Evolutionary conservation across 2,888 invertebrate genomes (phyloP), one percentile per base, ranked within the genome.

Genomic region (Drosophila atripex): DNA sequence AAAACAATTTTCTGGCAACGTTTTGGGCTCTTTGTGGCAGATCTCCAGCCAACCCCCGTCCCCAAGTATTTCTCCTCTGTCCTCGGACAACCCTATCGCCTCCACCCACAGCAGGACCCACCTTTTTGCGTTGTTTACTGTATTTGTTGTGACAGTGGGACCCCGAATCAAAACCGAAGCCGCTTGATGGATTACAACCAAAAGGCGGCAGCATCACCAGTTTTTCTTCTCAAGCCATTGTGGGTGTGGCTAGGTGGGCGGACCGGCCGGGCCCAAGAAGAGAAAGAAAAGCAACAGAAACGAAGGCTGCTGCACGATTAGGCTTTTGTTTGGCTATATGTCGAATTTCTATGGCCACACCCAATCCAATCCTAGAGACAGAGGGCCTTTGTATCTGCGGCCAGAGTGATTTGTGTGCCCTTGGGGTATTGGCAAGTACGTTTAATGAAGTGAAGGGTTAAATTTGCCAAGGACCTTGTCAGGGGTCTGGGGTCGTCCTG

Each of bases 371-470:
- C 51, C 45, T 51, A 43, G 50, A 46, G 32, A 30, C 56, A 38
- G 41, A 38, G 41, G 41, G 56, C 65, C 70, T 75, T 75, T 77
- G 78, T 74, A 74, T 76, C 80, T 80, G 77, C 59, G 77, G 64
- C 69, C 73, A 75, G 77, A 77, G 78, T 86, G 86, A 84, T 83
- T 84, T 84, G 84, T 75, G 73, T 71, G 63, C 64, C 73, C 73
- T 51, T 59, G 66, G 76, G 78, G 80, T 70, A 78, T 79, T 77
- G 71, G 68, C 64, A 80, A 86, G 80, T 80, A 76, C 84, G 79
- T 84, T 86, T 86, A 85, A 84, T 85, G 86, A 85, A 85, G 84
- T 86, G 83, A 74, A 79, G 79, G 84, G 84, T 85, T 80, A 76
- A 77, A 77, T 83, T 86, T 80, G 63, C 57, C 73, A 73, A 73